Base-by-base conservation (phyloP, 2,888 invertebrate species). In the Rhamnusium bicolor region DNA sequence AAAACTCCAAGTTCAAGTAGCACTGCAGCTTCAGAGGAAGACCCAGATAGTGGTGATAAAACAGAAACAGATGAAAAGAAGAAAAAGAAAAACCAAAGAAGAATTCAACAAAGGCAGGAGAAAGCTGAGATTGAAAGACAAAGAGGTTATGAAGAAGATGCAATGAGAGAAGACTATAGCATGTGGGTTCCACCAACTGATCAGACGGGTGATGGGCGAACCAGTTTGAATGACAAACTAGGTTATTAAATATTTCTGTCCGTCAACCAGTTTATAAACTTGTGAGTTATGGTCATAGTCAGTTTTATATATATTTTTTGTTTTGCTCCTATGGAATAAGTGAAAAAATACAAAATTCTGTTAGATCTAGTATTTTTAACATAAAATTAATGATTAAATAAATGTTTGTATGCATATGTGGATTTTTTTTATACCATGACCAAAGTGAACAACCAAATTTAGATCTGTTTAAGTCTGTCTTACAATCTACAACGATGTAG, bases 161-260 rank as follows among this genome's bases (percentile, higher is more conserved):
- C 90, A 10, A 85, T 87, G 32, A 87, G 86, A 18, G 91, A 91
- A 71, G 92, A 94, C 84, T 95, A 94, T 86, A 93, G 92, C 7
- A 92, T 92, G 83, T 96, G 96, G 96, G 87, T 94, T 49, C 95
- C 96, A 2, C 96, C 96, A 0, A 82, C 88, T 78, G 90, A 91
- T 84, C 95, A 96, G 88, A 90, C 90, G 54, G 95, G 95, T 0
- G 95, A 95, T 88, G 95, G 95, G 4, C 90, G 91, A 80, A 95
- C 95, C 1, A 90, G 90, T 80, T 89, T 95, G 46, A 95, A 95
- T 88, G 93, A 93, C 46, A 95, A 94, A 88, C 93, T 90, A 85
- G 95, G 95, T 16, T 95, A 95, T 86, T 95, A 87, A 91, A 12
- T 53, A 10, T 46, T 67, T 40, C 14, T 40, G 29, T 24, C 7